These are phyloP conservation scores for Drosophila fungiperda DNA, from an alignment of 2,888 invertebrate species.

Conservation along the genomic window DNA sequence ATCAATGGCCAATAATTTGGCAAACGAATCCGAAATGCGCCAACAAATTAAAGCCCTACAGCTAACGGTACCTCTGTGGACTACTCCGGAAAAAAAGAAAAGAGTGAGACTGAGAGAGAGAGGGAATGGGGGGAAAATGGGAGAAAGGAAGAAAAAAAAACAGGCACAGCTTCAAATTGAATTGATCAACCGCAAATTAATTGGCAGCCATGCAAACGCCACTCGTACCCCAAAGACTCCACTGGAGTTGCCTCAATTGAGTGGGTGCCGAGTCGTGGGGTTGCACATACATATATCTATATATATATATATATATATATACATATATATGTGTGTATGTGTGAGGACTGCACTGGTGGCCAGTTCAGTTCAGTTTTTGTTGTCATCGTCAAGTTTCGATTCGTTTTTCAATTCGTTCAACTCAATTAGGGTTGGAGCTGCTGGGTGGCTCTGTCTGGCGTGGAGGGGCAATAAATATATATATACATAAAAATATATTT, in stretches of 20 bases:
- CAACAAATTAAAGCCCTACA: slow-evolving; percentile 52
- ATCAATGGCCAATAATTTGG: slow-evolving; percentile 82
- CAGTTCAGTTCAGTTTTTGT: slow-evolving; percentile 32
- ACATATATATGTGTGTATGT: neutral
- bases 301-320: neutral
- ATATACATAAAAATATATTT: slow-evolving; percentile 14
- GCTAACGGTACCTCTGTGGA: slow-evolving; percentile 2
- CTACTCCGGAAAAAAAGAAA: neutral
- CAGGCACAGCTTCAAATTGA: slow-evolving; percentile 80
- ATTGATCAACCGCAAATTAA: slow-evolving; percentile 85
- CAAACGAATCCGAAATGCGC: slow-evolving; percentile 71
- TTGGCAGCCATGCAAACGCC: slow-evolving; percentile 81
- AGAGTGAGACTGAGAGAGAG: neutral
- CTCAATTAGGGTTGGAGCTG: slow-evolving; percentile 68
- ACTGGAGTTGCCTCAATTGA: slow-evolving; percentile 38
- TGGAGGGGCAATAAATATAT: neutral
- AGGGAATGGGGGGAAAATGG: neutral
- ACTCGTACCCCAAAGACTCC: slow-evolving; percentile 32
- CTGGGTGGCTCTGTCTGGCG: neutral
- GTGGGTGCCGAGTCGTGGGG: slow-evolving; percentile 30
- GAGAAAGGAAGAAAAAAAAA: slow-evolving; percentile 12
- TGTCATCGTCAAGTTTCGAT: slow-evolving; percentile 59
- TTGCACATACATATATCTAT: neutral
- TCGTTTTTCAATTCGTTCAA: slow-evolving; percentile 70
- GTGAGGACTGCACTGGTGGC: slow-evolving; percentile 1